Base-by-base conservation (phyloP, 2,797 vertebrate genomes). In the Myotis daubentonii region DNA sequence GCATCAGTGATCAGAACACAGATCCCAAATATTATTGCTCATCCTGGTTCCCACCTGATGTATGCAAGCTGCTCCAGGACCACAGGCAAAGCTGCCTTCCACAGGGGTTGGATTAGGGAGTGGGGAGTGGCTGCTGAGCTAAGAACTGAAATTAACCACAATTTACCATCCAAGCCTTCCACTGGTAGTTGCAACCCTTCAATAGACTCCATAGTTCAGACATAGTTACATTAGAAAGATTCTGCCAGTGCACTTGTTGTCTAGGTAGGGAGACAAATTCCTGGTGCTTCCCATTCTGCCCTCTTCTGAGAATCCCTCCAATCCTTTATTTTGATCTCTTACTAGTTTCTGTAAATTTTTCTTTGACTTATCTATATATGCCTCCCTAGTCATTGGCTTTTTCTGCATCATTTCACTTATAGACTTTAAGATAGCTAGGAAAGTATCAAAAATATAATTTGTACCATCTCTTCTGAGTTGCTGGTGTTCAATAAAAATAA, bases 351-450 rank as follows among this genome's bases (percentile, higher is more conserved):
- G 10, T 60, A 90, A 85, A 66, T 74, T 51, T 80, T 51, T 89
- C 9, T 87, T 89, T 80, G 41, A 4, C 9, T 78, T 33, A 36
- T 83, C 28, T 91, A n/a, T 88, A 33, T 87, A 23, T 87, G 13
- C 6, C 44, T 94, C 20, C 11, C 22, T 76, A 71, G 10, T 83
- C 36, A 70, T 65, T 81, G 78, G 7, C 44, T 9, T 78, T 93
- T 92, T 87, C 47, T 81, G 22, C 19, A 65, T 90, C 25, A 81
- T 85, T 89, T 89, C 72, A 79, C 28, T 94, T 94, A 60, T 4
- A 82, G 51, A 28, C 53, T 36, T 95, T 83, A 89, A 89, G 38
- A 5, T 80, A 66, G 30, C 7, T 79, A 79, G 30, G 38, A 93
- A 93, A 66, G 68, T 74, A 80, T 74, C 41, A 87, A 81, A 66